Conservation (phyloP, 2,113 vertebrate genomes). For the Octodon degus region DNA sequence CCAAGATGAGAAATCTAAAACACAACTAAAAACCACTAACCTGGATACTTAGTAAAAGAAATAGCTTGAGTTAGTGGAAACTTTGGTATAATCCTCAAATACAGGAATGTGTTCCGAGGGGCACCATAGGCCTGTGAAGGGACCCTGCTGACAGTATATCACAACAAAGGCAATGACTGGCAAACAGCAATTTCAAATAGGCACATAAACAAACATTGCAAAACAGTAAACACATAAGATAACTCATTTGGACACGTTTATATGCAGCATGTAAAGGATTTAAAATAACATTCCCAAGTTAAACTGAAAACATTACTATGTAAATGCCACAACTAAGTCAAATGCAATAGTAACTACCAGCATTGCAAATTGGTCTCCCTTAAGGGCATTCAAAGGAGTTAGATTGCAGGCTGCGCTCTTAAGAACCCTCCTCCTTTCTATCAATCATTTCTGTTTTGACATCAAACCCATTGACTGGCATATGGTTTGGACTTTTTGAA, state of each 20-base stretch:
- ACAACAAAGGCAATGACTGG: constrained; percentile 50
- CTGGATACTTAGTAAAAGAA: constrained; percentile 37
- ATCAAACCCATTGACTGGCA: constrained; percentile 94
- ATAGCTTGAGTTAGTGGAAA: not conserved
- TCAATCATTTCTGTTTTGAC: constrained; percentile 90
- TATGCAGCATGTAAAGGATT: constrained; percentile 64
- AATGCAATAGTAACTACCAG: constrained; percentile 75
- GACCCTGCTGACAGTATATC: constrained; percentile 41
- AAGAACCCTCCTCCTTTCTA: constrained; percentile 89
- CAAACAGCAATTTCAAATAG: constrained; percentile 55
- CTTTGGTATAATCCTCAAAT: not conserved
- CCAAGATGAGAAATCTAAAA: constrained; percentile 11
- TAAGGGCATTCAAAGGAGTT: constrained; percentile 53
- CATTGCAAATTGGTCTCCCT: constrained; percentile 71
- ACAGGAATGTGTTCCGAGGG: not conserved
- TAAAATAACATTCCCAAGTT: constrained; percentile 78
- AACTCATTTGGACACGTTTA: constrained; percentile 78
- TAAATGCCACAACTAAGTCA: constrained; percentile 76
- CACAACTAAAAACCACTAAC: not conserved
- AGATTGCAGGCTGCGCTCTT: constrained; percentile 54
- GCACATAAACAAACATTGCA: constrained; percentile 67
- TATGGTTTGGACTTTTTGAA: constrained; percentile 95
- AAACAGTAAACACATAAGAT: constrained; percentile 75
- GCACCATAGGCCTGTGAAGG: not conserved
- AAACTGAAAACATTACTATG: constrained; percentile 81